These are phyloP conservation scores for Tarsius wallacei DNA, from an alignment of 2,797 vertebrate species.

Conservation along the genomic window DNA sequence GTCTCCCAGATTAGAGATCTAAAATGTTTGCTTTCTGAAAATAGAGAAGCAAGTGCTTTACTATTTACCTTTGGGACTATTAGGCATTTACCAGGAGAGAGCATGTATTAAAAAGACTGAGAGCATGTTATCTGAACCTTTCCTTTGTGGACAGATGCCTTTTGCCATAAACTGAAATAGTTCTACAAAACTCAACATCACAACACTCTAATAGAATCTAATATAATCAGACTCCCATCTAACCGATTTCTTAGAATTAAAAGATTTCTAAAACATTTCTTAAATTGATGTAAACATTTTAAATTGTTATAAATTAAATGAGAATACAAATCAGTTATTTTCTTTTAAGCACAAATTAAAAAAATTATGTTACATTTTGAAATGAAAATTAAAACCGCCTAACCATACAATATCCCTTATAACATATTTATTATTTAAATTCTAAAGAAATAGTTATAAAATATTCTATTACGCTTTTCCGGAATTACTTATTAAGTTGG, in stretches of 20 bases:
- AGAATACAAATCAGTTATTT: slow-evolving; percentile 52
- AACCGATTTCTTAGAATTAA: slow-evolving; percentile 58
- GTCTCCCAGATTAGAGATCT: slow-evolving; percentile 58
- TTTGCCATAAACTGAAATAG: slow-evolving; percentile 61
- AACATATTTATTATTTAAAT: not conserved
- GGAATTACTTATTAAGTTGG: slow-evolving; percentile 4
- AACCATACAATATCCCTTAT: not conserved
- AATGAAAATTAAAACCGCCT: slow-evolving; percentile 17
- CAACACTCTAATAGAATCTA: slow-evolving; percentile 60
- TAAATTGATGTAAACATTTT: slow-evolving; percentile 67
- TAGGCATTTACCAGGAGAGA: slow-evolving; percentile 68
- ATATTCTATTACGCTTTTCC: not conserved
- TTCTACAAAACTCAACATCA: slow-evolving; percentile 66
- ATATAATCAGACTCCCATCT: slow-evolving; percentile 55
- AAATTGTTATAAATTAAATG: slow-evolving; percentile 73
- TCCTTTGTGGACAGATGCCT: slow-evolving; percentile 70
- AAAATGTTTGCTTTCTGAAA: slow-evolving; percentile 82
- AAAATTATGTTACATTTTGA: slow-evolving; percentile 25
- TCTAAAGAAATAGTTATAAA: not conserved
- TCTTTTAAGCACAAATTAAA: slow-evolving; percentile 38
- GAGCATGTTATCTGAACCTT: slow-evolving; percentile 75
- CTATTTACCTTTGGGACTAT: slow-evolving; percentile 72
- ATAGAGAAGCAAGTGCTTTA: slow-evolving; percentile 69
- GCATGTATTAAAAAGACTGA: slow-evolving; percentile 61
- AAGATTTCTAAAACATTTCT: slow-evolving; percentile 41